Conservation (phyloP, 2,113 vertebrate species). For the Neolamprologus falcicula region DNA sequence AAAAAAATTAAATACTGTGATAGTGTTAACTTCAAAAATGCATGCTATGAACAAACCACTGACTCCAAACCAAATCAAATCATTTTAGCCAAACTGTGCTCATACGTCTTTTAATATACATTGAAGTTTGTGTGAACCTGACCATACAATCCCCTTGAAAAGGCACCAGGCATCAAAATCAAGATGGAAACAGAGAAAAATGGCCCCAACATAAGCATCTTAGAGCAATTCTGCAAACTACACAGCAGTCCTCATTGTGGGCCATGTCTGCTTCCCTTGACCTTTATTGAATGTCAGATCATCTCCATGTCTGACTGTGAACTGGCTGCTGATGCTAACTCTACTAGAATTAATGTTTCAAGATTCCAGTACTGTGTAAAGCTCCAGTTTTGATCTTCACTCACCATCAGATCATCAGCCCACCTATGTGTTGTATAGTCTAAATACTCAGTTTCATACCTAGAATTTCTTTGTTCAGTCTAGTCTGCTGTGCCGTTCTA, state of each 20-base stretch:
- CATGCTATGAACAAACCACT: background rate
- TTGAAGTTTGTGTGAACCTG: background rate
- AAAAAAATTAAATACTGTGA: background rate
- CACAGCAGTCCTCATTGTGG: background rate
- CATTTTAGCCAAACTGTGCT: background rate
- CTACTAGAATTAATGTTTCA: background rate
- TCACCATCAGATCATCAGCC: background rate
- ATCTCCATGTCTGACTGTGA: background rate
- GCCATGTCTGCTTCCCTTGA: background rate
- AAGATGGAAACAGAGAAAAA: background rate
- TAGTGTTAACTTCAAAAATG: background rate
- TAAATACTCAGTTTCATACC: background rate
- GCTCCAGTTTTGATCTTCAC: background rate
- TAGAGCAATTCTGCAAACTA: background rate
- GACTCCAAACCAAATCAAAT: background rate
- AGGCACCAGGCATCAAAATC: background rate
- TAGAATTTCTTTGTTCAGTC: background rate
- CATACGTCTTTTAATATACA: background rate
- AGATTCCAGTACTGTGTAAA: background rate
- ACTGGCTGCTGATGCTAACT: background rate
- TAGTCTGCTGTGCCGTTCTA: background rate
- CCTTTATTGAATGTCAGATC: background rate
- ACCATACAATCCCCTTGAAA: background rate
- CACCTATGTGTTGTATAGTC: background rate
- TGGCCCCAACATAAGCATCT: background rate